Evolutionary conservation across 2,797 vertebrate species (phyloP).

Genomic region (Labeo calbasu): DNA sequence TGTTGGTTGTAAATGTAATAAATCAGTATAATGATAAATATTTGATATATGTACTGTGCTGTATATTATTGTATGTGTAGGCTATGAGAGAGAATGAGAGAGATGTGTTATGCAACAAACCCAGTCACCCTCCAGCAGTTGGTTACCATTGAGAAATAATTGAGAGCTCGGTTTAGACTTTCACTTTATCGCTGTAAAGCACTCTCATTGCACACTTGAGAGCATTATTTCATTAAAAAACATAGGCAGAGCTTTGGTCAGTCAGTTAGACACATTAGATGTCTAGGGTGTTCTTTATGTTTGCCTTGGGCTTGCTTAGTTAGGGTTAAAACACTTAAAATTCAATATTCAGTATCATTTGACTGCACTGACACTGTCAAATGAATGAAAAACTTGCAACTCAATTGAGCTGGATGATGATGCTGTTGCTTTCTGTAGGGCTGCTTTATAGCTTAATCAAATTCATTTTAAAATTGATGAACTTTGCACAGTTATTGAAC

Average conservation of each 20-base stretch:
- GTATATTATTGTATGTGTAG: background rate
- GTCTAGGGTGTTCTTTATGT: background rate
- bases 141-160: background rate
- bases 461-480: background rate
- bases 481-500: background rate
- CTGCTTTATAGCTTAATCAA: background rate
- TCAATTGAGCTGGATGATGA: background rate
- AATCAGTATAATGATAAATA: background rate
- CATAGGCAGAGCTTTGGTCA: background rate
- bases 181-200: background rate
- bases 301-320: background rate
- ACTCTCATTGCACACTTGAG: slow-evolving; percentile 1
- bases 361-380: background rate
- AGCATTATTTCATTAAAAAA: background rate
- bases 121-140: background rate
- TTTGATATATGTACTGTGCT: background rate
- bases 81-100: background rate
- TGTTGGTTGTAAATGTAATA: background rate
- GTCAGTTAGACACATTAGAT: background rate
- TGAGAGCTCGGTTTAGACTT: background rate
- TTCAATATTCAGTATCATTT: background rate
- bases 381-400: background rate
- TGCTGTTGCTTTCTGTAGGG: background rate
- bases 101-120: background rate
- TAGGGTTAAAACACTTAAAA: background rate